Evolutionary conservation across 1,140 invertebrate species (phyloP).

Genomic region (Drosophila pectinifera): DNA sequence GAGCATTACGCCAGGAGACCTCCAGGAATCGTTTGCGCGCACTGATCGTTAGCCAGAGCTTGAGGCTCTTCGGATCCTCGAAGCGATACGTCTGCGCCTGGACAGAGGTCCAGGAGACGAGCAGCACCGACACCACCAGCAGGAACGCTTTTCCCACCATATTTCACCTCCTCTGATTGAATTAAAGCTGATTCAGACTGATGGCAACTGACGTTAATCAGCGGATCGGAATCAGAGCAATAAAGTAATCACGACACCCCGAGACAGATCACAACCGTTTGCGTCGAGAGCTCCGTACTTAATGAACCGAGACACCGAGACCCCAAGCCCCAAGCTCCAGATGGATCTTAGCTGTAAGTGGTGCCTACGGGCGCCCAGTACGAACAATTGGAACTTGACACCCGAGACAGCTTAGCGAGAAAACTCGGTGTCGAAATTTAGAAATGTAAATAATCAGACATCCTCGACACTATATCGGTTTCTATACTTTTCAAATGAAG

Average conservation of each 20-base stretch:
- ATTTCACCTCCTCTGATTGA: constrained; percentile 37
- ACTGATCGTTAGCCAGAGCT: constrained; percentile 79
- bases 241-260: constrained; percentile 26
- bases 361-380: constrained; percentile 6
- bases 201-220: constrained; percentile 63
- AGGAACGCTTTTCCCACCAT: constrained; percentile 41
- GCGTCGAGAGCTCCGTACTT: constrained; percentile 13
- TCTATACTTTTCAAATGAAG: constrained; percentile 5
- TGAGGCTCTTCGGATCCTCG: constrained; percentile 21
- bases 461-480: constrained; percentile 1
- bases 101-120: constrained; percentile 13
- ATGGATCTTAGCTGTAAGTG: constrained; percentile 26
- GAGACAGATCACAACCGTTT: constrained; percentile 42
- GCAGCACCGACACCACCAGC: constrained; percentile 17
- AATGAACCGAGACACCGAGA: constrained; percentile 27
- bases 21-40: constrained; percentile 76
- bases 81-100: constrained; percentile 14
- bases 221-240: constrained; percentile 33
- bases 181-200: constrained; percentile 65
- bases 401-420: constrained; percentile 7
- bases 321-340: constrained; percentile 9
- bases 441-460: constrained; percentile 13
- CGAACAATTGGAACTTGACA: constrained; percentile 37
- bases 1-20: constrained; percentile 79
- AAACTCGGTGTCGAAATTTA: constrained; percentile 30